These are phyloP conservation scores for Neotragus moschatus DNA, from an alignment of 2,113 vertebrate genomes.

Conservation along the genomic window DNA sequence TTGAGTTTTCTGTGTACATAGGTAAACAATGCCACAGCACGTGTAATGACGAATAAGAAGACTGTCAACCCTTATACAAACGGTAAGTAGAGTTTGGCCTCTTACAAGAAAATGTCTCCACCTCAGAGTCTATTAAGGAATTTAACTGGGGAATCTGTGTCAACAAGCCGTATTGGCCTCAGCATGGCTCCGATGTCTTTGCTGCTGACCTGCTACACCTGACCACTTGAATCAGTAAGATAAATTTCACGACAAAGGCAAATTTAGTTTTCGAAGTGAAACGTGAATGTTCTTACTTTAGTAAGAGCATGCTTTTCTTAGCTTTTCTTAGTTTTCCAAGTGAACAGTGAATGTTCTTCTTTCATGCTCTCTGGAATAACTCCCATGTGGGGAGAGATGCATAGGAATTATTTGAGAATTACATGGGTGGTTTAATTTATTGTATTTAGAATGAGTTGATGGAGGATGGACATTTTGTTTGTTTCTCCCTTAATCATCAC, in stretches of 20 bases:
- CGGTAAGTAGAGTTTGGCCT: constrained; percentile 82
- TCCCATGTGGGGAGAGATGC: neutral
- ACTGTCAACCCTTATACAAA: constrained; percentile 97
- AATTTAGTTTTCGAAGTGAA: neutral
- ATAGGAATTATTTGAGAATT: neutral
- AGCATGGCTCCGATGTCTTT: accelerated
- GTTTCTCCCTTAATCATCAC: neutral
- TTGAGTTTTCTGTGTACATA: constrained; percentile 85
- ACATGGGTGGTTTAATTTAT: neutral
- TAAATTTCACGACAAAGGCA: neutral
- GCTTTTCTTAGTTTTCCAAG: neutral
- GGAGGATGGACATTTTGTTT: neutral
- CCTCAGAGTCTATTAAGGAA: neutral
- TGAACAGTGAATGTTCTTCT: neutral
- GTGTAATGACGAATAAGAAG: constrained; percentile 99
- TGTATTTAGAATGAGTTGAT: neutral
- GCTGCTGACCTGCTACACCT: neutral
- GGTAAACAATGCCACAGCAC: constrained; percentile 98
- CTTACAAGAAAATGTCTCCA: neutral
- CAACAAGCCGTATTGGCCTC: neutral
- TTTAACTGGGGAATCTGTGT: neutral
- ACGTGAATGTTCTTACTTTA: too few relatives aligned
- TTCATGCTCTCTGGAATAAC: neutral
- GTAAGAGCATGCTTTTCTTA: too few relatives aligned
- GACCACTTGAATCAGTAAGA: neutral